Evolutionary conservation across 2,888 invertebrate genomes (phyloP).

Genomic region (Dicranocentrus wangi): DNA sequence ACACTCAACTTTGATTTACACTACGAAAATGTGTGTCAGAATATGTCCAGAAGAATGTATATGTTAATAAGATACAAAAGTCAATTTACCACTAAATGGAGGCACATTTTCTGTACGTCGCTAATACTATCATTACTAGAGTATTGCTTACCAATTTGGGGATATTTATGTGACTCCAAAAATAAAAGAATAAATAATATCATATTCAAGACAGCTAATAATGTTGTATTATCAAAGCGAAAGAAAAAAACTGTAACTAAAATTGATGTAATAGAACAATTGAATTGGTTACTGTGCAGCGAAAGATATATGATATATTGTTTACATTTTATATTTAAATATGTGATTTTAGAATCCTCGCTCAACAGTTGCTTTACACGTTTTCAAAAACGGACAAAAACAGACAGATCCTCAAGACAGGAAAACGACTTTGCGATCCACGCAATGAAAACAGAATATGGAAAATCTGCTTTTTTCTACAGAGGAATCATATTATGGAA

Average conservation of each 20-base stretch:
- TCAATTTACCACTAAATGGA: conserved; percentile 1
- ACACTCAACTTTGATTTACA: neutral
- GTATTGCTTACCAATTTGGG: conserved; percentile 29
- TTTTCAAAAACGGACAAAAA: neutral
- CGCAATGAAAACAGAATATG: conserved; percentile 2
- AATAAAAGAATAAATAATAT: conserved; percentile 31
- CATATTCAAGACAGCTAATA: conserved; percentile 8
- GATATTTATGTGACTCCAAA: neutral
- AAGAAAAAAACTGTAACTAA: neutral
- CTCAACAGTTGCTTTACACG: neutral
- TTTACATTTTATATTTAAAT: neutral
- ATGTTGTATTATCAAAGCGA: neutral
- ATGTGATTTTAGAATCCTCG: neutral
- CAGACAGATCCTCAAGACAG: neutral
- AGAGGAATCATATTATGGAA: conserved; percentile 1
- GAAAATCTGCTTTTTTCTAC: neutral
- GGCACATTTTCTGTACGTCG: conserved; percentile 17
- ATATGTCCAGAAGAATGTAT: conserved; percentile 12
- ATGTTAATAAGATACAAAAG: conserved; percentile 15
- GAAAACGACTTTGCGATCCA: neutral
- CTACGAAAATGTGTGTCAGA: conserved; percentile 16
- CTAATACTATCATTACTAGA: conserved; percentile 15
- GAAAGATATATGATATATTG: neutral
- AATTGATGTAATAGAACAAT: neutral
- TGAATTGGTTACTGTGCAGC: conserved; percentile 10